Conservation (phyloP, 2,113 vertebrate species). For the Indicator indicator region DNA sequence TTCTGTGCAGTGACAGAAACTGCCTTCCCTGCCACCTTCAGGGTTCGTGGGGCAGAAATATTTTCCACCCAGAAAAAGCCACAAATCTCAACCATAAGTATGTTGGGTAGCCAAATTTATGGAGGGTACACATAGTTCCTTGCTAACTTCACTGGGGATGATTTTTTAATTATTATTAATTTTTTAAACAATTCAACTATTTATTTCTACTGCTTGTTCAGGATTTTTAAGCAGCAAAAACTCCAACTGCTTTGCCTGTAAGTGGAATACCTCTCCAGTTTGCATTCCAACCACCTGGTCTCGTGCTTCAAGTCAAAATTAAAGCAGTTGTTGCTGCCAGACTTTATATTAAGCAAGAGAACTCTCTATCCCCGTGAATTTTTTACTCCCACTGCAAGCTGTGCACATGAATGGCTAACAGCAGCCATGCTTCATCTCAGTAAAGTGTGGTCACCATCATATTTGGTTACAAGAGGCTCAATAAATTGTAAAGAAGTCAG, state of each 20-base stretch:
- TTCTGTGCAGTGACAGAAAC: neutral
- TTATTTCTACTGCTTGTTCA: neutral
- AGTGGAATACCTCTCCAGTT: neutral
- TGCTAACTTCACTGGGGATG: neutral
- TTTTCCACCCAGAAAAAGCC: neutral
- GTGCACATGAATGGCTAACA: neutral
- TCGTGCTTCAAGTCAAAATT: neutral
- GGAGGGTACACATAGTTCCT: neutral
- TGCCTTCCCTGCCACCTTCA: neutral
- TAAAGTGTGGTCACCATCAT: neutral
- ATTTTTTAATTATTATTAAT: neutral
- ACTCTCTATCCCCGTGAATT: neutral
- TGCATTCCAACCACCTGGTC: neutral
- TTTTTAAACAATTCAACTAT: neutral
- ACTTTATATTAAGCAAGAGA: neutral
- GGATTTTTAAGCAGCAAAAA: neutral
- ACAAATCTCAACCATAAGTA: accelerated
- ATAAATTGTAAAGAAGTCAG: neutral
- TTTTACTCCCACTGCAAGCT: neutral
- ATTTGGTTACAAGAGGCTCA: neutral
- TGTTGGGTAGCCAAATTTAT: neutral
- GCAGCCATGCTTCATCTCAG: neutral
- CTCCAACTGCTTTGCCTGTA: neutral
- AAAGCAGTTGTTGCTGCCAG: neutral
- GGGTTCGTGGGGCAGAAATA: neutral